Percentiles rank a stretch among this genome's conserved stretches.
Evolutionary conservation across 1,140 invertebrate genomes (phyloP).

Genomic region (Nymphalis io): DNA sequence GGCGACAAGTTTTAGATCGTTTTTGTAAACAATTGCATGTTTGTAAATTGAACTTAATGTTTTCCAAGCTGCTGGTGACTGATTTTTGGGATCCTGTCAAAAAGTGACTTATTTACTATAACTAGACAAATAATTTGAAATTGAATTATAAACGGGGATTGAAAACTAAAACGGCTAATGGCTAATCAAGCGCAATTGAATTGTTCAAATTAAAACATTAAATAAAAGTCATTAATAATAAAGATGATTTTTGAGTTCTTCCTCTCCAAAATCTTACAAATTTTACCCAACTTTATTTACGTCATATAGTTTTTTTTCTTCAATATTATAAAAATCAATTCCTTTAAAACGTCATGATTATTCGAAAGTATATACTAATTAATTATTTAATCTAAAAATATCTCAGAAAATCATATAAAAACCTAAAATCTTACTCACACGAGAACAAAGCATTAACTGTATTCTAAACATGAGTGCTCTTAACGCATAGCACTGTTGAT

Average conservation of each 20-base stretch:
- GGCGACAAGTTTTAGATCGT: slow-evolving; percentile 58
- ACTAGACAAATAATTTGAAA: too few relatives aligned
- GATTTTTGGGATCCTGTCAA: slow-evolving; percentile 57
- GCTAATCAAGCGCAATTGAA: too few relatives aligned
- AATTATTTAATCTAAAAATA: too few relatives aligned
- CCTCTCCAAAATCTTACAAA: too few relatives aligned
- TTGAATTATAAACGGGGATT: neutral
- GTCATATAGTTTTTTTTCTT: too few relatives aligned
- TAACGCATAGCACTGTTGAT: slow-evolving; percentile 53
- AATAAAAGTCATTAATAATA: too few relatives aligned
- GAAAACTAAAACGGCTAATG: neutral
- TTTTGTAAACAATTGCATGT: slow-evolving; percentile 60
- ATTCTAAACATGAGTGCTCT: slow-evolving; percentile 70
- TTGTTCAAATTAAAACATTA: too few relatives aligned
- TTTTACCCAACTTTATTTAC: too few relatives aligned
- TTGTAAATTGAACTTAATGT: slow-evolving; percentile 65
- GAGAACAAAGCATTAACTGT: slow-evolving; percentile 65
- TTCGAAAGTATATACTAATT: too few relatives aligned
- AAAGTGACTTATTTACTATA: neutral
- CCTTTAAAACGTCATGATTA: too few relatives aligned
- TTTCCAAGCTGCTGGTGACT: slow-evolving; percentile 65
- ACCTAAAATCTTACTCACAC: slow-evolving; percentile 48
- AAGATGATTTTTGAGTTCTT: too few relatives aligned
- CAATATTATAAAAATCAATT: neutral
- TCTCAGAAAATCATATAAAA: too few relatives aligned